phyloP scores from a whole-genome alignment of 2,797 vertebrate genomes.

The Glossophaga mutica region DNA sequence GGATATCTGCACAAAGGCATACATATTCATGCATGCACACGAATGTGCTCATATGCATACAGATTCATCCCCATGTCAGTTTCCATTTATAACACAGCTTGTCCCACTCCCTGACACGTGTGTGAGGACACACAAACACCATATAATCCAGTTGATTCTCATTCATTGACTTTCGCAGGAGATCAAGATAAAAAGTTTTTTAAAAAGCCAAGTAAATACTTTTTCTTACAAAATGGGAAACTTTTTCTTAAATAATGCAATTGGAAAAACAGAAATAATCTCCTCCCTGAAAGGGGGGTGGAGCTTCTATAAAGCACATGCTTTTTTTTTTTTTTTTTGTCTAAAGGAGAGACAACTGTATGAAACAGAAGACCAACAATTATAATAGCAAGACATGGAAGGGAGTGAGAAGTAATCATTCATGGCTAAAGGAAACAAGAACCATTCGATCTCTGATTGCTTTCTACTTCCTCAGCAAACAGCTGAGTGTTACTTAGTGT shows the following conservation, averaged over 20 bases:
- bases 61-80: neutral
- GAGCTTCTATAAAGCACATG: neutral
- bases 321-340: neutral
- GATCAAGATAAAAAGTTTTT: slow-evolving; percentile 73
- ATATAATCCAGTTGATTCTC: slow-evolving; percentile 70
- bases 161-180: slow-evolving; percentile 72
- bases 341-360: neutral
- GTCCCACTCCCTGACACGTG: neutral
- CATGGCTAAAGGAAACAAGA: neutral
- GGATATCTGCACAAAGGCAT: neutral
- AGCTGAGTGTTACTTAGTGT: neutral
- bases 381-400: neutral
- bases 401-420: neutral
- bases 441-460: neutral
- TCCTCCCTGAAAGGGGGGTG: neutral
- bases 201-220: slow-evolving; percentile 79
- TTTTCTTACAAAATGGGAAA: neutral
- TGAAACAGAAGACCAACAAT: neutral
- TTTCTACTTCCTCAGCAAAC: neutral
- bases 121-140: slow-evolving; percentile 21
- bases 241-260: neutral
- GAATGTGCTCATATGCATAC: neutral
- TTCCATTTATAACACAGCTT: neutral
- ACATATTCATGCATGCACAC: neutral
- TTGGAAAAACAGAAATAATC: neutral